These are phyloP conservation scores for Aphelinus atriplicis DNA, from an alignment of 1,140 invertebrate species.

Conservation along the genomic window DNA sequence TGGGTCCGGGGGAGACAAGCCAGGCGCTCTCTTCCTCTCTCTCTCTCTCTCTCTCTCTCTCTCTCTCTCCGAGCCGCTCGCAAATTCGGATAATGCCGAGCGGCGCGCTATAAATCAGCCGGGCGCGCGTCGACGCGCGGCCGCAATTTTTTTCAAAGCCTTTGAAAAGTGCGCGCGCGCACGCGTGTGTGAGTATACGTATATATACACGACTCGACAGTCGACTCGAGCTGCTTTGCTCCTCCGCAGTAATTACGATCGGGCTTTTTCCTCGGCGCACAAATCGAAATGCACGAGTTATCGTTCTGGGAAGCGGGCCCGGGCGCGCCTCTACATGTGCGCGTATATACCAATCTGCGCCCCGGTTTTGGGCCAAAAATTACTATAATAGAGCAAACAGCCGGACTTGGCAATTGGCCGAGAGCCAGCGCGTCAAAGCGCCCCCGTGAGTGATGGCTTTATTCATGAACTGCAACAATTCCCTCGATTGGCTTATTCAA, in stretches of 20 bases:
- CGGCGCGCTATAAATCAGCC: constrained; percentile 31
- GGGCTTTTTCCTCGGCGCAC: too few relatives aligned
- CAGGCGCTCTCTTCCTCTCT: constrained; percentile 13
- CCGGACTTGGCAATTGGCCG: not conserved
- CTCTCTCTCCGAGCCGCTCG: constrained; percentile 20
- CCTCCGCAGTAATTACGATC: too few relatives aligned
- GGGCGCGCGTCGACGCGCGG: constrained; percentile 29
- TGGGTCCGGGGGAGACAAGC: too few relatives aligned
- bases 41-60: not conserved
- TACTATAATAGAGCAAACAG: constrained; percentile 33
- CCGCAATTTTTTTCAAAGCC: not conserved
- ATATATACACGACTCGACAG: too few relatives aligned
- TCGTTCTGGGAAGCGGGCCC: too few relatives aligned
- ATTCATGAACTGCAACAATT: constrained; percentile 24
- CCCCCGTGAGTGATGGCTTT: constrained; percentile 26
- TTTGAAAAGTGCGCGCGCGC: not conserved
- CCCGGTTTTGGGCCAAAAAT: constrained; percentile 23
- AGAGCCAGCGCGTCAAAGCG: not conserved
- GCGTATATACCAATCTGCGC: not conserved
- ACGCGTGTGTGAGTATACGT: not conserved
- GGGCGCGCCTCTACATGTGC: not conserved
- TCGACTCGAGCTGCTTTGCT: too few relatives aligned
- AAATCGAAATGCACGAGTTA: too few relatives aligned
- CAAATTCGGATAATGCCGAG: constrained; percentile 29
- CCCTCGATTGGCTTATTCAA: not conserved